Base-by-base conservation (phyloP, 2,113 vertebrate genomes). In the Stomatorhinus ivindoensis region DNA sequence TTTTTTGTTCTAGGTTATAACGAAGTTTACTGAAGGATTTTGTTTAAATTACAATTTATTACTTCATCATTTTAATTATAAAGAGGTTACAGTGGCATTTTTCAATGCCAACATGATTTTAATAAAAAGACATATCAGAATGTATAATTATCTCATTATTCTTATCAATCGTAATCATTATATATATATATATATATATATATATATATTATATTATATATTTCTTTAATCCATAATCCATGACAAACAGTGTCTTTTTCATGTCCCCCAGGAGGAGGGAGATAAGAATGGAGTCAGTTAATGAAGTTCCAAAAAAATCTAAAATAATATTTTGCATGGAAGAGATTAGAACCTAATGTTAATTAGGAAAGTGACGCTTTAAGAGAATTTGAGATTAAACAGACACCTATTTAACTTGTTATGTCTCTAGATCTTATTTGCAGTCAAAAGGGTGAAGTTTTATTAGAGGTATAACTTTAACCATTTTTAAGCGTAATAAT, bases 301-400 rank as follows among this genome's bases (percentile, higher is more conserved):
- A 50, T 86, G 83, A 86, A 86, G 44, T 27, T 27, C n/a, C 24
- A 46, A 84, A 21, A 21, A 47, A 84, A 47, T 84, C 24, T 11
- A 44, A 48, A 76, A 86, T 86, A 6, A 24, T 80, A 47, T 58
- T 31, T 88, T 58, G 87, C 39, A 82, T 48, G 58, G 42, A 19
- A 35, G 87, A 90, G 88, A 88, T 90, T 89, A 87, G 35, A 51
- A 69, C 27, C 50, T 10, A 61, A 24, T 31, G 65, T 80, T 31
- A 58, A 82, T 90, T 87, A 90, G 83, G 47, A 48, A 17, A 4
- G 9, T 48, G 46, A 27, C 4, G 5, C 35, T 76, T 39, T 76
- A 76, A 76, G 69, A 76, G 69, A 76, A 39, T 39, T 76, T 0
- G 11, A 76, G 31, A 69, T 31, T 80, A 35, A 80, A 39, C n/a